phyloP scores from a whole-genome alignment of 2,888 invertebrate species.

The Drosophila kambysellisi region DNA sequence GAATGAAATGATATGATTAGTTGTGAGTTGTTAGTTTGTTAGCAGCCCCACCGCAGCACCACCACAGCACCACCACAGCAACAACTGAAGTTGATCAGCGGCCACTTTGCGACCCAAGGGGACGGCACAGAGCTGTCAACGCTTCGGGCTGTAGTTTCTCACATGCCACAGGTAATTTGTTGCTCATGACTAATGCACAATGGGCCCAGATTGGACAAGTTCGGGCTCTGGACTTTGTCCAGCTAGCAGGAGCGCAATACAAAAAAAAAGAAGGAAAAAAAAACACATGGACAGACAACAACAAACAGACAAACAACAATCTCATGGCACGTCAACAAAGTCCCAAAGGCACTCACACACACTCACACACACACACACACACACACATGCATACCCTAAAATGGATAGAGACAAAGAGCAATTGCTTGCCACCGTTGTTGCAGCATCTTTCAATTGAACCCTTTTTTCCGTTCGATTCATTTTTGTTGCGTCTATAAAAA shows the following conservation, averaged over 20 bases:
- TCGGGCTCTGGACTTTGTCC: slow-evolving; percentile 52
- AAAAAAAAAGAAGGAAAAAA: slow-evolving; percentile 19
- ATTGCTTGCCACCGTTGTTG: slow-evolving; percentile 45
- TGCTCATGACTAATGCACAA: slow-evolving; percentile 71
- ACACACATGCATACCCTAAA: slow-evolving; percentile 45
- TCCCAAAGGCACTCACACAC: slow-evolving; percentile 55
- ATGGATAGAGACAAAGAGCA: slow-evolving; percentile 51
- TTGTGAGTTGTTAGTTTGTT: slow-evolving; percentile 31
- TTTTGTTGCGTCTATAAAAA: slow-evolving; percentile 73
- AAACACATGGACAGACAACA: slow-evolving; percentile 15
- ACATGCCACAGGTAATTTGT: slow-evolving; percentile 81
- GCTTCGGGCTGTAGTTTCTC: slow-evolving; percentile 48
- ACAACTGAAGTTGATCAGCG: slow-evolving; percentile 40
- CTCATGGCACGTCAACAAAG: slow-evolving; percentile 74
- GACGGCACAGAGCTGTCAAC: slow-evolving; percentile 56
- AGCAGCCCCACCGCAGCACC: not conserved
- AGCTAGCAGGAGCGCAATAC: slow-evolving; percentile 37
- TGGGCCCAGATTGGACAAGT: slow-evolving; percentile 53
- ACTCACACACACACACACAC: slow-evolving; percentile 11
- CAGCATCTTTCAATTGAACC: slow-evolving; percentile 75
- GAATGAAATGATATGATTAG: slow-evolving; percentile 44
- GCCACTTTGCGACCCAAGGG: slow-evolving; percentile 22
- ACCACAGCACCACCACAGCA: not conserved
- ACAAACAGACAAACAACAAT: slow-evolving; percentile 64
- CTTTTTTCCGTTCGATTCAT: slow-evolving; percentile 71